Evolutionary conservation across 2,888 invertebrate genomes (phyloP), one percentile per base, ranked within the genome.

Genomic region (Cantharis lateralis): DNA sequence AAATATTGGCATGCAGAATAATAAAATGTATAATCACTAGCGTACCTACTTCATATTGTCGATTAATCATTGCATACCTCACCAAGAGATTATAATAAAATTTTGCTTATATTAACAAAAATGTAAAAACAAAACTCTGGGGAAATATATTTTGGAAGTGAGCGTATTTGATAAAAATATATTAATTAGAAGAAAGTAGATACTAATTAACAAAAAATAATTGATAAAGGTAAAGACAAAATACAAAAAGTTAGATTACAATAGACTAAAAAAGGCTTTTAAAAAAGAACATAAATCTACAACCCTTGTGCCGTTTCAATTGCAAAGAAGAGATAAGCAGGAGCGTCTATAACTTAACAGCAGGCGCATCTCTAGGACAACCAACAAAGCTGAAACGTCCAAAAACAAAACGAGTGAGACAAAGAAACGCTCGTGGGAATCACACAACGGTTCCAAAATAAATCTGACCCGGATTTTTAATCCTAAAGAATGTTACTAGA

Each of bases 401-500:
- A 82, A 82, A 83, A 82, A 18, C 82, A 82, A 82, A 81, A 75
- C 76, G 74, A 79, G 80, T 76, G 81, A 79, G 81, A 74, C 79
- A 71, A 77, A 77, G 79, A 83, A 83, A 83, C 82, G 82, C 83
- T 80, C 85, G 84, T 85, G 85, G 82, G 85, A 85, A 85, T 80
- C 80, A 79, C 80, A 80, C 83, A 83, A 83, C 80, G 83, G 80
- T 80, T 82, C 81, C 72, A 76, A 82, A 83, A 85, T 84, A 83
- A 85, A 85, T 85, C 84, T 82, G 83, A 79, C 80, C 82, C 77
- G 82, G 81, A 83, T 84, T 85, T 85, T 85, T 84, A 84, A 85
- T 85, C 84, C 84, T 69, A 72, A 75, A 66, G 79, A 79, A 80
- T 76, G 73, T 71, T 74, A 32, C 77, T 73, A 77, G 75, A 68